A percentile compares a stretch with the other conserved stretches of the same genome.
Conservation (phyloP, 2,888 invertebrate genomes). For the Seladonia tumulorum region DNA sequence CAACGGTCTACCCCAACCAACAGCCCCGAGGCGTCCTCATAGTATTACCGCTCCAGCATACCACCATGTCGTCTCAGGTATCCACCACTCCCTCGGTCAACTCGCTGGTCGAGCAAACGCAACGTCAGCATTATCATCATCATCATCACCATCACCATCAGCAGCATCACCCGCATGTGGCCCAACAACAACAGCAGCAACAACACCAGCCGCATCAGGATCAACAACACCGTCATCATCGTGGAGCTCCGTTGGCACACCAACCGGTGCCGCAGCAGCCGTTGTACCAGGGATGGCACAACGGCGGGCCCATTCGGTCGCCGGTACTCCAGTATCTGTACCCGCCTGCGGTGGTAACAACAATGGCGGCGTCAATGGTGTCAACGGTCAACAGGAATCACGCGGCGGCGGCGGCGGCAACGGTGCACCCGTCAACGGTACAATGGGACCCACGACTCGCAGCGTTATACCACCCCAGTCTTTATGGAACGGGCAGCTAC, state of each 20-base stretch:
- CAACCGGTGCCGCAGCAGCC: conserved; percentile 62
- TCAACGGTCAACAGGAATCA: conserved; percentile 68
- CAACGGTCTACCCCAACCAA: conserved; percentile 79
- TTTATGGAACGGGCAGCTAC: conserved; percentile 81
- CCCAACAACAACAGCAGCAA: conserved; percentile 54
- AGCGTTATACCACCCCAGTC: conserved; percentile 81
- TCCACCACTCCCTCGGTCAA: conserved; percentile 79
- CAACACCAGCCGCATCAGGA: conserved; percentile 54
- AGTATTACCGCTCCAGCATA: conserved; percentile 86
- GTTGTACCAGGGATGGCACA: conserved; percentile 70
- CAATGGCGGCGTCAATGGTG: conserved; percentile 64
- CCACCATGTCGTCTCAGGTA: conserved; percentile 84
- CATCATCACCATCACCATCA: conserved; percentile 58
- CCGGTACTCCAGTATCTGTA: conserved; percentile 77
- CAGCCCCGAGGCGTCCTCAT: conserved; percentile 85
- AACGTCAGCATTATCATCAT: conserved; percentile 58
- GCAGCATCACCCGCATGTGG: conserved; percentile 56
- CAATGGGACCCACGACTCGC: conserved; percentile 73
- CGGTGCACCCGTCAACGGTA: conserved; percentile 56
- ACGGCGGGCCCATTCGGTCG: conserved; percentile 75
- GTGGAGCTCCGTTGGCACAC: conserved; percentile 57
- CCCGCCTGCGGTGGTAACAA: conserved; percentile 59
- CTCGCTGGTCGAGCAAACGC: conserved; percentile 73
- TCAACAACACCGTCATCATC: conserved; percentile 60
- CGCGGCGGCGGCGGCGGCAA: conserved; percentile 57